phyloP scores from a whole-genome alignment of 1,140 invertebrate genomes.

The Scaptomyza pallida region DNA sequence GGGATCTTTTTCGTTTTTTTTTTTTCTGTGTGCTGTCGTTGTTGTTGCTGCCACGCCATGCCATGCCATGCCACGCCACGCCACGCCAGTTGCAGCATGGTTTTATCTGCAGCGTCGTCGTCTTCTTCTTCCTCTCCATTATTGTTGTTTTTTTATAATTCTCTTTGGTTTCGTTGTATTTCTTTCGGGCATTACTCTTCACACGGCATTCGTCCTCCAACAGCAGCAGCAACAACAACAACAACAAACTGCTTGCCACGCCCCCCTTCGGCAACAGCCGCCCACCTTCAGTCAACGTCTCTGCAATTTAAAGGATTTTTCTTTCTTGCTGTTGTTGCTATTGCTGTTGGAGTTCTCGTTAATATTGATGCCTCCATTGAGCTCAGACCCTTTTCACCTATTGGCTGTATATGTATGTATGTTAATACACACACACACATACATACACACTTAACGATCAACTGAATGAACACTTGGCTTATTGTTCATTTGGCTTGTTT shows the following conservation, averaged over 20 bases:
- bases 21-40: conserved; percentile 17
- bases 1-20: conserved; percentile 18
- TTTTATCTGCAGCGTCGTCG: conserved; percentile 57
- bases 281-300: conserved; percentile 37
- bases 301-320: conserved; percentile 57
- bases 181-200: conserved; percentile 68
- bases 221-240: conserved; percentile 58
- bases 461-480: not conserved
- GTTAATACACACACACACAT: not conserved
- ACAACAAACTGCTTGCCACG: conserved; percentile 41
- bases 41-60: conserved; percentile 33
- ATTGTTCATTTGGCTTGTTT: not conserved
- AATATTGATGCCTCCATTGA: conserved; percentile 5
- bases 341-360: conserved; percentile 15
- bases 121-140: conserved; percentile 13
- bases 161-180: conserved; percentile 60
- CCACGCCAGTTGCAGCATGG: conserved; percentile 69
- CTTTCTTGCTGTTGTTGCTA: conserved; percentile 2
- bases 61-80: not conserved
- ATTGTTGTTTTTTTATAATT: conserved; percentile 23
- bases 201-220: conserved; percentile 78
- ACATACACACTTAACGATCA: not conserved
- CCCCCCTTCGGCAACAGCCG: conserved; percentile 33
- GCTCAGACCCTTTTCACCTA: not conserved
- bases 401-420: not conserved